Base-by-base conservation (phyloP, 2,888 invertebrate species). In the Caenorhabditis wallacei region DNA sequence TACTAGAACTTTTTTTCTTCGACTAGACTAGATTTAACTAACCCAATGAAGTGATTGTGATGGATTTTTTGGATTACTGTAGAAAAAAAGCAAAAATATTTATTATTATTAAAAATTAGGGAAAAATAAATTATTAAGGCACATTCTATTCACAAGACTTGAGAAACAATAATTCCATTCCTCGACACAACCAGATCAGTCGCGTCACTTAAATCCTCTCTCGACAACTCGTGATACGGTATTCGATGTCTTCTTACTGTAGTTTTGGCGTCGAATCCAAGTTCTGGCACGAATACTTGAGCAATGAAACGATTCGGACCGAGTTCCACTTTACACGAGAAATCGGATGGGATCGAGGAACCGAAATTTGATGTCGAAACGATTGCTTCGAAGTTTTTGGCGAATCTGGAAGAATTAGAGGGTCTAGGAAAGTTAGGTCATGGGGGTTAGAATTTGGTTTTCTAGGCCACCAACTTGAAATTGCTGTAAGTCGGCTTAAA, bases 241-340 rank as follows among this genome's bases (percentile, higher is more conserved):
- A 82, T 69, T 8, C 69, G 61, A n/a, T 46, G 71, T 26, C 71
- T 30, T 11, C 79, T 46, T 8, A 35, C 35, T 30, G 66, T 66
- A 26, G 71, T 22, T 10, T 64, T 35, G 16, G 70, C 64, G 54
- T 79, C 79, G n/a, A 71, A 30, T 18, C 66, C 61, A n/a, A 68
- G 40, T 40, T 66, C 68, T 2, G 78, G 78, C 0, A 78, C 72
- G 22, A 78, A 82, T 1, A 75, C 79, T 18, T 71, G 43, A 7
- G 83, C 78, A 5, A 78, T 40, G 1, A 80, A 40, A 7, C 66
- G 57, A 40, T 56, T n/a, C 59, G 84, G 20, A 51, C 85, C 86
- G 5, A 83, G 40, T 56, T 86, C 82, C 3, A 88, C 81, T 80
- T 88, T 88, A 53, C 88, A 88, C 24, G 85, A 85, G 43, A 87